phyloP scores from a whole-genome alignment of 1,140 invertebrate species.

The Metaphire vulgaris region DNA sequence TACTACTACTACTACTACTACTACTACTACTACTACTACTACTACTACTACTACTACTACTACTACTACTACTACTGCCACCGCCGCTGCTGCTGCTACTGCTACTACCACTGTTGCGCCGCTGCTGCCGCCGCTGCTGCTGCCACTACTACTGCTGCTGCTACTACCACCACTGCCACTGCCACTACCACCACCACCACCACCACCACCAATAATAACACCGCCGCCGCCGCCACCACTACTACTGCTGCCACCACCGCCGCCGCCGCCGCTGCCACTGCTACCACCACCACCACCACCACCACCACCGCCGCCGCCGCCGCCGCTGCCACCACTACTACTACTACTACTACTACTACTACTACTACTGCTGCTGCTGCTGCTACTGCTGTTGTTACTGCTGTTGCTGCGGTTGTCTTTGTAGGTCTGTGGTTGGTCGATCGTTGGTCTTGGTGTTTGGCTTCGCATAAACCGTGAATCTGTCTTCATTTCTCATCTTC shows the following conservation, averaged over 20 bases:
- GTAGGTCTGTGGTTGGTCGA: neutral
- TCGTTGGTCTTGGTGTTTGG: neutral
- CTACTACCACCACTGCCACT: neutral
- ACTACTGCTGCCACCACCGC: conserved; percentile 22
- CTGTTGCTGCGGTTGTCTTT: too few species aligned
- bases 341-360: neutral
- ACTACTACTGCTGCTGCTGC: conserved; percentile 5
- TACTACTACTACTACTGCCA: conserved; percentile 15
- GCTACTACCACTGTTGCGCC: neutral
- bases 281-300: conserved; percentile 17
- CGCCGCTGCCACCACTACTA: conserved; percentile 7
- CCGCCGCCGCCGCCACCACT: conserved; percentile 14
- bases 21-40: conserved; percentile 14
- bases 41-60: conserved; percentile 28
- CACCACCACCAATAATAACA: conserved; percentile 19
- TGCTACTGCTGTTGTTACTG: too few species aligned
- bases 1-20: conserved; percentile 1
- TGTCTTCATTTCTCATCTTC: neutral
- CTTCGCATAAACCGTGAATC: neutral
- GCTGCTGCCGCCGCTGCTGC: neutral
- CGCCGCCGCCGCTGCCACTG: conserved; percentile 17
- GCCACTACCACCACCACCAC: neutral
- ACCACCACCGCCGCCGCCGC: conserved; percentile 1
- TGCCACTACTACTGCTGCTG: neutral
- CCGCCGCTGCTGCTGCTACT: conserved; percentile 18